phyloP scores from a whole-genome alignment of 1,140 invertebrate species.

The Pogonomyrmex californicus region DNA sequence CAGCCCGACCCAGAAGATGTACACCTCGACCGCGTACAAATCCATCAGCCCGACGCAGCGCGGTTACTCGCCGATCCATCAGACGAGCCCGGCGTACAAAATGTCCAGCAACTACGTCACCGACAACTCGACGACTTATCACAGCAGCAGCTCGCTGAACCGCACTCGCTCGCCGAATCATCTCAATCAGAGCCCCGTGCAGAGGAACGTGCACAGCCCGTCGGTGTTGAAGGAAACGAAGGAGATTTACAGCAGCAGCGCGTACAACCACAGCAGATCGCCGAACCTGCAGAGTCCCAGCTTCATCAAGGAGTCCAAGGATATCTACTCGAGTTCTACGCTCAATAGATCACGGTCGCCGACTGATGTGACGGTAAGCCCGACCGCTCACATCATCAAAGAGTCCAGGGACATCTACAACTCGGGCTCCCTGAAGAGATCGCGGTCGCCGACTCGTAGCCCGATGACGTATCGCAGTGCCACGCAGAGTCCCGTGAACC shows the following conservation, averaged over 20 bases:
- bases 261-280: conserved; percentile 81
- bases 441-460: conserved; percentile 80
- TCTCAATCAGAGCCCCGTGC: conserved; percentile 64
- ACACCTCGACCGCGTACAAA: conserved; percentile 80
- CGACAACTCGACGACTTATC: conserved; percentile 77
- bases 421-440: conserved; percentile 80
- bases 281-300: conserved; percentile 81
- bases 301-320: conserved; percentile 82
- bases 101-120: conserved; percentile 77
- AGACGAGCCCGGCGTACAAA: conserved; percentile 75
- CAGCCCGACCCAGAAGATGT: conserved; percentile 79
- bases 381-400: conserved; percentile 79
- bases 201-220: conserved; percentile 82
- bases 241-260: conserved; percentile 80
- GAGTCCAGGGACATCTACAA: conserved; percentile 84
- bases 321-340: conserved; percentile 78
- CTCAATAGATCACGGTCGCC: conserved; percentile 81
- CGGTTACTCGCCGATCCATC: conserved; percentile 77
- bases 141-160: conserved; percentile 75
- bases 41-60: conserved; percentile 80
- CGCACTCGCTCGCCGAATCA: conserved; percentile 76
- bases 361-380: conserved; percentile 73
- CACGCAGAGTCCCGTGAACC: conserved; percentile 80
- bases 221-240: conserved; percentile 82
- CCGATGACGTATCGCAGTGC: conserved; percentile 75